Evolutionary conservation across 2,113 vertebrate species (phyloP).

Genomic region (Charina bottae): DNA sequence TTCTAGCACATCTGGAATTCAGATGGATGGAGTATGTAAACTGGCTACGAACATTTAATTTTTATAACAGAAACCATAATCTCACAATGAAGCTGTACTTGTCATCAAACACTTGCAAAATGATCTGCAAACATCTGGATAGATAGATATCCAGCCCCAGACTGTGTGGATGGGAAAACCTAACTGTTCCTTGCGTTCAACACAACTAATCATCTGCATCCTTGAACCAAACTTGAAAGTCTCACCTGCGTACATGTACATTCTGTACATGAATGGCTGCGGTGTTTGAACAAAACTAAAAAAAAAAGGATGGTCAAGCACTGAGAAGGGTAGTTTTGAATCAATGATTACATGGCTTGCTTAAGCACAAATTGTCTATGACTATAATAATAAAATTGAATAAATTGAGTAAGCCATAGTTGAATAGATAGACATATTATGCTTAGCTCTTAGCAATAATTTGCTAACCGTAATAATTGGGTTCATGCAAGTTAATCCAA

Average conservation of each 20-base stretch:
- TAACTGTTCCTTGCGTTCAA: background rate
- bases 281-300: background rate
- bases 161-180: background rate
- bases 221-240: background rate
- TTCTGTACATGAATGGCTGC: background rate
- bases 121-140: background rate
- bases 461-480: background rate
- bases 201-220: background rate
- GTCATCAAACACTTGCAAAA: background rate
- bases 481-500: background rate
- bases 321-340: background rate
- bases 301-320: background rate
- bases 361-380: background rate
- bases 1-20: background rate
- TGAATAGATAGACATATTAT: background rate
- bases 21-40: background rate
- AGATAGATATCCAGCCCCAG: background rate
- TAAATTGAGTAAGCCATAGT: background rate
- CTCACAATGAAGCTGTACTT: background rate
- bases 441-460: background rate
- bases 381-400: too few species aligned
- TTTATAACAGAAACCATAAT: background rate
- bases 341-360: background rate
- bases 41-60: background rate
- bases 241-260: background rate